Evolutionary conservation across 1,140 invertebrate genomes (phyloP).

Genomic region (Zophobas morio): DNA sequence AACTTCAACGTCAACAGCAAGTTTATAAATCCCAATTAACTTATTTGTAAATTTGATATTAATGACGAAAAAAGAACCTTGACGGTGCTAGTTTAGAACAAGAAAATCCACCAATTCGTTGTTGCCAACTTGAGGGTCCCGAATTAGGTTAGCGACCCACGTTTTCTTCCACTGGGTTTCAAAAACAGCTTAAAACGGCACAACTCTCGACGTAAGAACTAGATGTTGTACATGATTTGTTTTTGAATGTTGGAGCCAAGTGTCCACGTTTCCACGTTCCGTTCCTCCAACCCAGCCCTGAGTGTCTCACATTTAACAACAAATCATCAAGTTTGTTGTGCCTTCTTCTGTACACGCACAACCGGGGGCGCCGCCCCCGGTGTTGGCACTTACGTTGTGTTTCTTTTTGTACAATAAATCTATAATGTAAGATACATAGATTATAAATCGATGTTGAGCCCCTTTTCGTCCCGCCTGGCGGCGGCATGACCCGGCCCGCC

Average conservation of each 20-base stretch:
- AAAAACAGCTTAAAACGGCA: constrained; percentile 54
- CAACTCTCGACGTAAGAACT: constrained; percentile 43
- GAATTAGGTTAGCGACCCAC: background rate
- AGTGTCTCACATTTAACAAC: constrained; percentile 44
- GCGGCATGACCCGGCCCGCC: background rate
- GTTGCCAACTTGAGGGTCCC: background rate
- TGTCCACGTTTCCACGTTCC: background rate
- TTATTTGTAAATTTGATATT: no score
- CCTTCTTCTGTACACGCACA: constrained; percentile 50
- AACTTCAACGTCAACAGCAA: no score
- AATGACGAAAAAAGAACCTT: no score
- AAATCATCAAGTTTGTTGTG: constrained; percentile 54
- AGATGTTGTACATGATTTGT: constrained; percentile 39
- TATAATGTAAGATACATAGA: constrained; percentile 54
- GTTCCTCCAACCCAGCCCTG: constrained; percentile 1
- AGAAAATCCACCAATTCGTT: background rate
- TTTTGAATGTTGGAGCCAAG: constrained; percentile 19
- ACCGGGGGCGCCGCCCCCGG: constrained; percentile 17
- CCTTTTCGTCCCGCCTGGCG: constrained; percentile 8
- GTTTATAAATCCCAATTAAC: no score
- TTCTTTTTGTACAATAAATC: constrained; percentile 53
- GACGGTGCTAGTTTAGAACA: no score
- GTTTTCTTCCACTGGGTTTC: constrained; percentile 47
- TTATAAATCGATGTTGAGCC: constrained; percentile 55
- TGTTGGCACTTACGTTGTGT: constrained; percentile 53